Base-by-base conservation (phyloP, 2,888 invertebrate genomes). In the Phasia obesa region DNA sequence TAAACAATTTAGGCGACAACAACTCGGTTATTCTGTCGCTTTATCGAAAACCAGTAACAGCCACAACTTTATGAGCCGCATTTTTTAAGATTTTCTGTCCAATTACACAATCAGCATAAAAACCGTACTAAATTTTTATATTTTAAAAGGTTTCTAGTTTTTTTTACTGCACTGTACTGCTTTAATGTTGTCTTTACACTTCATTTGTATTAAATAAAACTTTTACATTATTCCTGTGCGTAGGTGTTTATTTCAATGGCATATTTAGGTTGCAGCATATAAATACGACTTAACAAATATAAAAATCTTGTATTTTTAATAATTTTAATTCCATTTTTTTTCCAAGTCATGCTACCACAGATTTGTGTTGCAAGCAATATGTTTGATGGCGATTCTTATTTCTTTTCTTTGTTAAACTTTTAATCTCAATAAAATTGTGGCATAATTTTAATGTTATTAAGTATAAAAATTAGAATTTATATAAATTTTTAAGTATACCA, bases 361-460 rank as follows among this genome's bases (percentile, higher is more conserved):
- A 51, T 75, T 38, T 51, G 51, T 62, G n/a, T 53, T 23, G 49
- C 31, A 69, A 53, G 31, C 44, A 51, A 17, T 42, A 13, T 17
- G 27, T 38, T 51, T 38, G 9, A n/a, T 7, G 15, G 53, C 15
- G 11, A 9, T 27, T 27, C 27, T 27, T 27, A 6, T 27, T 27
- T 3, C 27, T 27, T 27, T 27, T 27, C 6, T 27, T 31, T 31
- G 31, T 3, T 7, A 31, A 31, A 31, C 5, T 3, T 31, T 31
- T 38, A 23, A 17, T 11, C 27, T 17, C 4, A 38, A 53, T 38
- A 35, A 53, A 57, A 70, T 64, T 67, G 64, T 59, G 74, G 70
- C 65, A 74, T 74, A 73, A 82, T 78, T 77, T 82, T 67, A 77
- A 77, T 73, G 81, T 71, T 71, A 81, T 53, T 62, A 64, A 73